phyloP scores from a whole-genome alignment of 2,113 vertebrate genomes.

The Pedetes capensis region DNA sequence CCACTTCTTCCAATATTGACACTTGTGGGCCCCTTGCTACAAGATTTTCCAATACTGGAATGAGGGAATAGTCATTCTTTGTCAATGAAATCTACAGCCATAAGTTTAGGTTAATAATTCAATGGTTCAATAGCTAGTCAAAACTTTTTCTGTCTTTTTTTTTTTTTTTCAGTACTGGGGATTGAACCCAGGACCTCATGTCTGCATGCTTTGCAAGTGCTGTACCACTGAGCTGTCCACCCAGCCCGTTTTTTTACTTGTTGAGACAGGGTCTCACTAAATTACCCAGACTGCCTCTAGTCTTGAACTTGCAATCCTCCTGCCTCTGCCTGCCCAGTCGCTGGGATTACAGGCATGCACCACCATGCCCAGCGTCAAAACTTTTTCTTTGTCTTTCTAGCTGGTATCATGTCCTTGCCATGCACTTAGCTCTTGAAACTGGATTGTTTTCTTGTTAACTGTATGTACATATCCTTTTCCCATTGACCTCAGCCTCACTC shows the following conservation, averaged over 20 bases:
- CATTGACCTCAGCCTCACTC: neutral
- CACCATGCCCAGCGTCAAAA: too few species aligned
- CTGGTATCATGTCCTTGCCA: neutral
- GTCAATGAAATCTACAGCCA: neutral
- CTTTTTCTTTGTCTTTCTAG: neutral
- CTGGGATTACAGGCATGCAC: too few species aligned
- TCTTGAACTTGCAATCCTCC: too few species aligned
- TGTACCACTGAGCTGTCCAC: too few species aligned
- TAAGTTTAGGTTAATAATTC: neutral
- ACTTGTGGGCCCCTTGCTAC: neutral
- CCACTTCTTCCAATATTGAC: neutral
- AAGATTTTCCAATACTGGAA: neutral
- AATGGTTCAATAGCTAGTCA: neutral
- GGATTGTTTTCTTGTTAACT: neutral
- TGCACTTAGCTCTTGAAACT: neutral
- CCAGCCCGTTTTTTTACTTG: too few species aligned
- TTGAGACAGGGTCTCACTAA: too few species aligned
- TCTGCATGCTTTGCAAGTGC: too few species aligned
- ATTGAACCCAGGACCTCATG: too few species aligned
- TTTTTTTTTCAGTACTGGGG: too few species aligned
- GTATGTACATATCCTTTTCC: neutral
- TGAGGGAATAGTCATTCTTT: neutral
- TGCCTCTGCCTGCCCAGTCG: too few species aligned
- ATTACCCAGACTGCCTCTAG: too few species aligned
- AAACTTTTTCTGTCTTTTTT: neutral